Conservation (phyloP, 2,113 vertebrate genomes). For the Heterocephalus glaber region DNA sequence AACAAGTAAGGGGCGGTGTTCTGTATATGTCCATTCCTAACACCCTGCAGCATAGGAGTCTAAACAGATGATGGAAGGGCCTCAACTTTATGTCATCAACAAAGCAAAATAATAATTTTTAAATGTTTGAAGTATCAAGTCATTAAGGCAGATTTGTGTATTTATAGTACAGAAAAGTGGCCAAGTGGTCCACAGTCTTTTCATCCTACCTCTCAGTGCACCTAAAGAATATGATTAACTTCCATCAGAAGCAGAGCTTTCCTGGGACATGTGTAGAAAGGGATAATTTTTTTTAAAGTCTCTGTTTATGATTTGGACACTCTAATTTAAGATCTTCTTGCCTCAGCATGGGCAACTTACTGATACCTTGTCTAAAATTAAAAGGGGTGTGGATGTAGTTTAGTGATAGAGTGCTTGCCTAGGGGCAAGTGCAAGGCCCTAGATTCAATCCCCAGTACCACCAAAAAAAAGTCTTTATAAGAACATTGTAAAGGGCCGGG, state of each 20-base stretch:
- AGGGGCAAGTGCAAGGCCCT: neutral
- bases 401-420: neutral
- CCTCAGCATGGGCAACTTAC: neutral
- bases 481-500: neutral
- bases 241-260: neutral
- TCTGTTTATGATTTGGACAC: neutral
- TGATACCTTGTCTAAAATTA: neutral
- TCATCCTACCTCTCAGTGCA: neutral
- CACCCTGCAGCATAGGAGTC: neutral
- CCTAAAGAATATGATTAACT: neutral
- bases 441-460: neutral
- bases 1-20: slow-evolving; percentile 86
- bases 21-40: neutral
- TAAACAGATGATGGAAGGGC: neutral
- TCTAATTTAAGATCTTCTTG: neutral
- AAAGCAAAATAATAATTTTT: slow-evolving; percentile 45
- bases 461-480: neutral
- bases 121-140: slow-evolving; percentile 51
- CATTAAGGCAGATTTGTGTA: neutral
- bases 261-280: neutral
- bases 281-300: neutral
- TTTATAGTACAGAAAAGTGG: neutral
- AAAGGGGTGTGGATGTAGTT: neutral
- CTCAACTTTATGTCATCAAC: neutral
- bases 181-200: neutral